Base-by-base conservation (phyloP, 2,113 vertebrate species). In the Chrysochloris asiatica region DNA sequence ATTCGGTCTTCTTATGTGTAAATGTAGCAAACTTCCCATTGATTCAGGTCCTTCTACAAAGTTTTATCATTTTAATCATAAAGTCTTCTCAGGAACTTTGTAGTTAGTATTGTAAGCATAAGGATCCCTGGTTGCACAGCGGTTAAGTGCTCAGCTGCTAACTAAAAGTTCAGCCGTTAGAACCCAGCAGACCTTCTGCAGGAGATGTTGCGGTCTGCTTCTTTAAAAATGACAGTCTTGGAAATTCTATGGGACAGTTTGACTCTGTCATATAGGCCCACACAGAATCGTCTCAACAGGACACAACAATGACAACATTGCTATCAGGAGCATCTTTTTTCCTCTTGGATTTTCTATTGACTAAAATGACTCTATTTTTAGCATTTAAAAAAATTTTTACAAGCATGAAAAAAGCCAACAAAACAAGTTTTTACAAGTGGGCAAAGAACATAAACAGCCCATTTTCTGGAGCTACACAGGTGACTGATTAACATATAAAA, bases 331-430 rank as follows among this genome's bases (percentile, higher is more conserved):
- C 61, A 90, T 76, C 65, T 88, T 78, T 88, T 90, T 92, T 67
- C 61, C 80, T 88, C 47, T 48, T 89, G 69, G 56, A 28, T 76
- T 79, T 82, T 88, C 77, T 87, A 43, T 92, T 93, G 45, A 45
- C 73, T 92, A 90, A 94, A 87, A 91, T 11, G 11, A 93, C 82
- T 28, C 19, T 71, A 75, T 56, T 88, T 90, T 96, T 78, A 79
- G 28, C 45, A 36, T 76, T 52, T 52, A 75, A 75, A 83, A 88
- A 87, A 43, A 47, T 14, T 12, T 83, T 83, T 54, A 83, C 54
- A 92, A 52, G 33, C 47, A 89, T 94, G 28, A 75, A 92, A 86
- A 84, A 86, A 33, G 72, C 45, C 61, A 80, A 75, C 33, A 92
- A 92, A n/a, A 63, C 4, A 83, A 45, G 43, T n/a, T n/a, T n/a